Base-by-base conservation (phyloP, 2,888 invertebrate species). In the Erpobdella octoculata region DNA sequence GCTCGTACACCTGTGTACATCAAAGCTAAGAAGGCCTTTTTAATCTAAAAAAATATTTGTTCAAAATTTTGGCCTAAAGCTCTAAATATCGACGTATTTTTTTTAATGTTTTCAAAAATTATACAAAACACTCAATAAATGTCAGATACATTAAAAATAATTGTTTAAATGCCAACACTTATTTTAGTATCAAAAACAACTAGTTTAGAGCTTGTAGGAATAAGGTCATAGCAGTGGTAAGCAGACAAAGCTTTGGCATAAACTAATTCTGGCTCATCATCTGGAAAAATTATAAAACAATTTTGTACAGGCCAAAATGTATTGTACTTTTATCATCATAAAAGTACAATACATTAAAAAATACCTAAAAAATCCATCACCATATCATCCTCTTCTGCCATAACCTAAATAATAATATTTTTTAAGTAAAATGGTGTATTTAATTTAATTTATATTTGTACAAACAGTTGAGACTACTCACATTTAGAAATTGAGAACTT, bases 201-300 rank as follows among this genome's bases (percentile, higher is more conserved):
- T n/a, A 71, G 65, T 33, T 71, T 71, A 36, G 71, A 71, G 35
- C 71, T 71, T 2, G 71, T 71, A 25, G 71, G 71, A 62, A 71
- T 71, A 21, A 71, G 66, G 28, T 71, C 71, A 36, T 71, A 71
- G 67, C 71, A 71, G 36, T 71, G 71, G 48, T 71, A 71, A 21
- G 71, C 71, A 28, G 66, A 38, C 58, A 71, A 31, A 37, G 46
- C 66, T 48, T 71, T 71, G 33, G 67, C 53, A 36, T 71, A 71
- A 33, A 71, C 71, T 41, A 66, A 33, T 31, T 66, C 36, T 12
- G 65, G 71, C 8, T 71, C 71, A 62, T 71, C 41, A 36, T 71
- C 71, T 53, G n/a, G 21, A 65, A 2, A 65, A n/a, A n/a, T n/a
- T 65, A 33, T n/a, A 12, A 36, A 9, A 9, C 21, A 66, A 37